Base-by-base conservation (phyloP, 2,888 invertebrate species). In the Mesopsocus fuscifrons region DNA sequence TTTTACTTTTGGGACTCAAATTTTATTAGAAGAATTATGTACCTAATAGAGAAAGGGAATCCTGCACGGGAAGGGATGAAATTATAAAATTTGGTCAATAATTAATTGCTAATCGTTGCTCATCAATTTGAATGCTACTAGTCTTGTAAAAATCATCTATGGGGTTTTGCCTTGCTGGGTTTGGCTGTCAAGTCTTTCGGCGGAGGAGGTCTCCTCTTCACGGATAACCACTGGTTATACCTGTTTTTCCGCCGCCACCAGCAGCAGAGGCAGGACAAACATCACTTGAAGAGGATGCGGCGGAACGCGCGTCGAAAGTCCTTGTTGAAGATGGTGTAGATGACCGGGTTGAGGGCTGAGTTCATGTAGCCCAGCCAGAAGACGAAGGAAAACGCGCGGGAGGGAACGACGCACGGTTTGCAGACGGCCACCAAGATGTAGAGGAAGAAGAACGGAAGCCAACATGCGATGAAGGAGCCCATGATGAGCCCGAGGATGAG, bases 351-450 rank as follows among this genome's bases (percentile, higher is more conserved):
- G 43, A 94, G 68, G 41, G 91, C 92, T 45, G 91, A 92, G 64
- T 94, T 94, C 79, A 89, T 89, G 60, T 94, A 95, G 33, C 94
- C 94, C 50, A 94, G 67, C 94, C 94, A 94, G 65, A 94, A 94
- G 30, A 89, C 92, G 50, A 89, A 78, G 45, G 85, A 82, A 57
- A 92, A 94, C 34, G 84, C 85, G 54, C 79, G 76, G 11, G 71
- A 72, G 1, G 88, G 85, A 55, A 89, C 83, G 40, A 74, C 66
- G 60, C 83, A 79, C 41, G 61, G 60, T 43, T 74, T 69, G 56
- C 84, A 84, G 45, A 84, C 72, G 6, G 89, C 83, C 57, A 81
- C 78, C 44, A 89, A 63, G 54, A 91, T 87, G 60, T 91, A 91
- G 49, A 91, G 70, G 59, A 87, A 80, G 72, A 97, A 98, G 64